These are phyloP conservation scores for Pipistrellus pygmaeus DNA, from an alignment of 2,797 vertebrate genomes.

Conservation along the genomic window DNA sequence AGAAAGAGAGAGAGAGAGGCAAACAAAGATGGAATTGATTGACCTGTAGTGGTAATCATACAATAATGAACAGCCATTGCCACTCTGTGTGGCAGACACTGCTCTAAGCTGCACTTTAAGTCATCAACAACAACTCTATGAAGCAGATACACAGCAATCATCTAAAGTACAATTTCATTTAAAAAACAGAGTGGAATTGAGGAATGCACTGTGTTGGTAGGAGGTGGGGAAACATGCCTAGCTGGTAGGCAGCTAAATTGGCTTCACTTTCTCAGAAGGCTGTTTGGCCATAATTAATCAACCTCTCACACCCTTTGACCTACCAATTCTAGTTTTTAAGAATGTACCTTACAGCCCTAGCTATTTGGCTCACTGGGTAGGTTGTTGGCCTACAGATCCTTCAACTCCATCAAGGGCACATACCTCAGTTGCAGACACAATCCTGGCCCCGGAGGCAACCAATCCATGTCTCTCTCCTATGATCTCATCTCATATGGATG, in stretches of 20 bases:
- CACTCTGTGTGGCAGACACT: neutral
- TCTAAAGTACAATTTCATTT: neutral
- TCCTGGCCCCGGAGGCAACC: too few species aligned
- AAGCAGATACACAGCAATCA: neutral
- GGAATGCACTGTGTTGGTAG: neutral
- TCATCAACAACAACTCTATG: neutral
- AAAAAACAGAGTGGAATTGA: neutral
- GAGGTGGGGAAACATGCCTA: neutral
- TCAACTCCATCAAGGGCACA: too few species aligned
- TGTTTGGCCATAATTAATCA: constrained; percentile 2
- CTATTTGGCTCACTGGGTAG: too few species aligned
- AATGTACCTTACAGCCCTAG: neutral
- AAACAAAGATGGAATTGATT: neutral
- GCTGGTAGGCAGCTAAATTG: neutral
- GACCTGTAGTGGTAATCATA: neutral
- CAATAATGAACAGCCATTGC: neutral
- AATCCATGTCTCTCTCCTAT: too few species aligned
- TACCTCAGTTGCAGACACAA: too few species aligned
- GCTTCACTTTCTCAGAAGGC: neutral
- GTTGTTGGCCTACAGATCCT: too few species aligned
- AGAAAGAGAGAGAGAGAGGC: neutral
- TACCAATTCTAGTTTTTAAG: neutral
- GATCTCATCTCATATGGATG: too few species aligned
- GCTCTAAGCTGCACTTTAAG: neutral
- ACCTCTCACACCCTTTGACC: neutral